Percentiles rank a stretch among this genome's conserved stretches.
Conservation (phyloP, 2,888 invertebrate species). For the Polymixis flavicincta region DNA sequence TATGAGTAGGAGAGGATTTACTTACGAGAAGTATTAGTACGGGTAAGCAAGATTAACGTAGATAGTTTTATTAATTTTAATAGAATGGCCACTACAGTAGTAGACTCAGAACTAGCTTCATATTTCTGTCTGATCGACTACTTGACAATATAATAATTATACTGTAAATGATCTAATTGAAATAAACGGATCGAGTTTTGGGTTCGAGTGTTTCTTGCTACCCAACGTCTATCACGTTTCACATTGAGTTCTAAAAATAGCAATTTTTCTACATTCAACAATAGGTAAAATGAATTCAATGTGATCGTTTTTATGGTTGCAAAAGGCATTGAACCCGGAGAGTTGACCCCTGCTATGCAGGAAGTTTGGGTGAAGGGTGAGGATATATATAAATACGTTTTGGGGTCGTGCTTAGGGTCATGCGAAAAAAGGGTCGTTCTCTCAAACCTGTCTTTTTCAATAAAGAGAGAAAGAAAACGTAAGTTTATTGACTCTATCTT, state of each 20-base stretch:
- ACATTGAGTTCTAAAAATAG: not conserved
- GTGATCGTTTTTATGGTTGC: not conserved
- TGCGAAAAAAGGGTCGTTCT: not conserved
- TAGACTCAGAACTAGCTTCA: too few species aligned
- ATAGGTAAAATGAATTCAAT: not conserved
- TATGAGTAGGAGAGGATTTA: too few species aligned
- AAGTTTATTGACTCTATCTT: not conserved
- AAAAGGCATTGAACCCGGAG: conserved; percentile 2
- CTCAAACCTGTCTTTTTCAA: not conserved
- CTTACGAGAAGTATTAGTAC: not conserved
- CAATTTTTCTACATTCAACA: not conserved
- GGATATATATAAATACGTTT: not conserved
- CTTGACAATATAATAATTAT: too few species aligned
- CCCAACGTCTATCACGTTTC: not conserved
- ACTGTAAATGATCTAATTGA: too few species aligned
- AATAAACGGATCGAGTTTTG: too few species aligned
- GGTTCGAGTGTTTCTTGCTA: not conserved
- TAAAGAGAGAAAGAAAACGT: not conserved
- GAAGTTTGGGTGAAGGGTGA: not conserved
- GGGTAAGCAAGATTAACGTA: not conserved
- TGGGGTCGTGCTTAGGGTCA: not conserved
- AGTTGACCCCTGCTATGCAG: not conserved
- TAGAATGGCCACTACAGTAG: not conserved
- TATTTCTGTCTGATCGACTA: too few species aligned
- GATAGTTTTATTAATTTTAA: not conserved